A percentile compares a stretch with the other conserved stretches of the same genome.
Evolutionary conservation across 2,888 invertebrate genomes (phyloP).

Genomic region (Alentia gelatinosa): DNA sequence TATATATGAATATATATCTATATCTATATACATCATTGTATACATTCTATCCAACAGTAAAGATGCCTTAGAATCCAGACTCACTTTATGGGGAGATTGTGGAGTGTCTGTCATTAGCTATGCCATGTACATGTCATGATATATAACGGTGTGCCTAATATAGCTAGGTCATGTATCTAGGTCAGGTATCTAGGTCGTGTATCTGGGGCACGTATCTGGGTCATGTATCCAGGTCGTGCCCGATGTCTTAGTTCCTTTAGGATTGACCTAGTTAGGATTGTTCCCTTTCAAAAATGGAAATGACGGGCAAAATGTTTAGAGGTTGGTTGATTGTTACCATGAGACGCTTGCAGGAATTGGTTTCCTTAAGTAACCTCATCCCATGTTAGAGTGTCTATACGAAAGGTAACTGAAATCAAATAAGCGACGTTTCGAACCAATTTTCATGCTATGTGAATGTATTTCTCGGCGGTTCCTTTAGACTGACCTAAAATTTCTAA

Average conservation of each 20-base stretch:
- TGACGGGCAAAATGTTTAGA: too few species aligned
- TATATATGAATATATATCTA: slow-evolving; percentile 7
- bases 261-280: background rate
- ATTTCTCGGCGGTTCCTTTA: background rate
- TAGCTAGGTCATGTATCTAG: slow-evolving; percentile 39
- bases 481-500: background rate
- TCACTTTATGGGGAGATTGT: slow-evolving; percentile 13
- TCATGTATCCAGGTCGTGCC: background rate
- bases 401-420: background rate
- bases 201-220: background rate
- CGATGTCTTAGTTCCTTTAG: slow-evolving; percentile 9
- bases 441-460: background rate
- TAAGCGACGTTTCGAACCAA: background rate
- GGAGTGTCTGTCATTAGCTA: slow-evolving; percentile 14
- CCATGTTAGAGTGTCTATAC: background rate
- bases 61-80: slow-evolving; percentile 25
- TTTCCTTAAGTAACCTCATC: background rate
- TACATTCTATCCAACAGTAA: slow-evolving; percentile 4
- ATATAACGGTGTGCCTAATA: slow-evolving; percentile 36
- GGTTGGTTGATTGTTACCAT: too few species aligned
- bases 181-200: background rate
- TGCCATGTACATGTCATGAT: background rate
- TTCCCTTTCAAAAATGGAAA: background rate
- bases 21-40: slow-evolving; percentile 21
- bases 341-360: background rate